Evolutionary conservation across 2,113 vertebrate species (phyloP), one percentile per base, ranked within the genome.

Genomic region (Australoheros scitulus): DNA sequence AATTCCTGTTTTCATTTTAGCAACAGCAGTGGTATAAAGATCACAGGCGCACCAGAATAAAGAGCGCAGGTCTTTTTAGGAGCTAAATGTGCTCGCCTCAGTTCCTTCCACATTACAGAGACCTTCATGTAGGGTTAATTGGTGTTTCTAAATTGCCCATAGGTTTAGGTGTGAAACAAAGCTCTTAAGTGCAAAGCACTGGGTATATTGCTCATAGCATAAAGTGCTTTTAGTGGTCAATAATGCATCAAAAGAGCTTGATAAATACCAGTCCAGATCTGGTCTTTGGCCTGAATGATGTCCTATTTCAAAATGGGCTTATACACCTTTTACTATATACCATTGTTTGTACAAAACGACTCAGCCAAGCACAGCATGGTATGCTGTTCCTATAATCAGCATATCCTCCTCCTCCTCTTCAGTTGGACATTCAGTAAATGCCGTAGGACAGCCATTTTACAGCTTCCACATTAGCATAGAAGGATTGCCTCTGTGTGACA

Each of bases 331-430:
- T 74, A 81, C 56, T 52, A 24, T 55, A 52, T 83, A 77, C 61
- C 58, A 10, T 80, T 90, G 78, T 86, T 84, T 75, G 82, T 18
- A 63, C 38, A 76, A 89, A 89, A 82, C 80, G 76, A 86, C 29
- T 59, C 78, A 41, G 38, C 55, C 57, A 43, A 55, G 65, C 83
- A 81, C 68, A 83, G 58, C 65, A 50, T 84, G 59, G 61, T 3
- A 43, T 24, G 22, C 9, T 84, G 65, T 82, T 91, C 50, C 26
- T 70, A 32, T 81, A 87, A 88, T 82, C 86, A 82, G 84, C 80
- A 57, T 84, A 38, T 84, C 65, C 76, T 85, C 81, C 70, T 68
- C 38, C 41, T 38, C 56, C 61, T 82, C 79, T 57, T 80, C n/a
- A 1, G 76, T 79, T 83, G 58, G 57, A 88, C 75, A 10, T 77